These are phyloP conservation scores for Asteroscopus sphinx DNA, from an alignment of 2,888 invertebrate genomes.

Conservation along the genomic window DNA sequence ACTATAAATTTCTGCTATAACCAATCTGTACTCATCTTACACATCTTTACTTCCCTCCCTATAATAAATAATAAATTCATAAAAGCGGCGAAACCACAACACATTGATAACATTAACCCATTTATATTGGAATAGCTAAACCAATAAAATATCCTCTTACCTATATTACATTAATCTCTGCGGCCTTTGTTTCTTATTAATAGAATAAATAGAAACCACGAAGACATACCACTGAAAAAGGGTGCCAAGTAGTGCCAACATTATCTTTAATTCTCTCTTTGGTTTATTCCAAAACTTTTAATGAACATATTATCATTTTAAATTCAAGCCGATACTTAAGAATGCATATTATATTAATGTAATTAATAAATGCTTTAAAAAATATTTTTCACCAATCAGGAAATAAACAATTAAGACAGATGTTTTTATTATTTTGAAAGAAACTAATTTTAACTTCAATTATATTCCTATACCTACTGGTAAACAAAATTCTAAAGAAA, in stretches of 20 bases:
- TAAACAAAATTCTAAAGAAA: conserved; percentile 1
- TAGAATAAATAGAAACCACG: conserved; percentile 8
- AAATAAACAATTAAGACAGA: no score
- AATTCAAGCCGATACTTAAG: no score
- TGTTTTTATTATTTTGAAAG: no score
- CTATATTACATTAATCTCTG: conserved; percentile 32
- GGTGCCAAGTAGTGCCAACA: conserved; percentile 2
- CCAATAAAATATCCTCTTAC: conserved; percentile 45
- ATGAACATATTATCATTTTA: not conserved
- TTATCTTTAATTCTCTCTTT: not conserved
- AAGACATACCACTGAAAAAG: conserved; percentile 12
- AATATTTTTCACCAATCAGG: no score
- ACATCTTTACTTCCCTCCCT: conserved; percentile 24
- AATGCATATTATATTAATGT: no score
- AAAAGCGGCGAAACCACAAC: conserved; percentile 20
- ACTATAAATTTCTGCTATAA: conserved; percentile 29
- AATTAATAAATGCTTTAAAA: no score
- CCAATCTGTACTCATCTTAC: conserved; percentile 28
- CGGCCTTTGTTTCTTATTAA: conserved; percentile 16
- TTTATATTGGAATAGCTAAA: conserved; percentile 32
- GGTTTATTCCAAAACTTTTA: not conserved
- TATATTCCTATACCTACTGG: no score
- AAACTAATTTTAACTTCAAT: no score
- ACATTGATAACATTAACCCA: conserved; percentile 38
- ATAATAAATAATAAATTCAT: conserved; percentile 25